These are phyloP conservation scores for Cataglyphis hispanica DNA, from an alignment of 1,140 invertebrate species.

Conservation along the genomic window DNA sequence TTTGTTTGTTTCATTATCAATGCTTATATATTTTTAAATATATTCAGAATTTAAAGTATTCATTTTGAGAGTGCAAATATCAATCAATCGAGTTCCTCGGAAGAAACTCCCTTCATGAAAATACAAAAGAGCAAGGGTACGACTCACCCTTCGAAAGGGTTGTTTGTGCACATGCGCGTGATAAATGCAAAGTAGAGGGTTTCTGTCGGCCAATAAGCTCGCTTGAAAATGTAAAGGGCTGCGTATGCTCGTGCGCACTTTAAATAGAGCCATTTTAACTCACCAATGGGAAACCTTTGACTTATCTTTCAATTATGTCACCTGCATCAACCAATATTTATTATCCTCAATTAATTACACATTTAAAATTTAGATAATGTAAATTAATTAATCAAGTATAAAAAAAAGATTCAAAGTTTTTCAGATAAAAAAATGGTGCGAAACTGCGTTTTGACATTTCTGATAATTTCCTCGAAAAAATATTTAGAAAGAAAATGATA, in stretches of 20 bases:
- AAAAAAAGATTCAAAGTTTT: neutral
- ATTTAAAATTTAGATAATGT: neutral
- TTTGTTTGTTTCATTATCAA: neutral
- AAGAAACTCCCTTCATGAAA: slow-evolving; percentile 31
- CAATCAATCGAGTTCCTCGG: slow-evolving; percentile 22
- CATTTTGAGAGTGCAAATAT: neutral
- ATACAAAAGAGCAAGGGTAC: slow-evolving; percentile 44
- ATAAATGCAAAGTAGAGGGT: slow-evolving; percentile 60
- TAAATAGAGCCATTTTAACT: neutral
- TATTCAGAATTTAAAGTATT: neutral
- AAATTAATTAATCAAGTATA: neutral
- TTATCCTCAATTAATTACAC: neutral
- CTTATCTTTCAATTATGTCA: neutral
- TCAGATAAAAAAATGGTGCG: neutral
- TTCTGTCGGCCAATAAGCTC: slow-evolving; percentile 23
- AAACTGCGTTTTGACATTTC: neutral
- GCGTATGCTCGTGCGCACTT: neutral
- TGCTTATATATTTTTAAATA: neutral
- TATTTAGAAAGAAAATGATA: neutral
- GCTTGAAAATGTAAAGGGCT: slow-evolving; percentile 44
- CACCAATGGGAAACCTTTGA: slow-evolving; percentile 35
- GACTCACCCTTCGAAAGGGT: slow-evolving; percentile 48
- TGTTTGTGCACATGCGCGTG: slow-evolving; percentile 50
- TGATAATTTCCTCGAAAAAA: neutral
- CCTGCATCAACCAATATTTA: neutral